phyloP scores from a whole-genome alignment of 2,888 invertebrate genomes.

The Calameuta idolon region DNA sequence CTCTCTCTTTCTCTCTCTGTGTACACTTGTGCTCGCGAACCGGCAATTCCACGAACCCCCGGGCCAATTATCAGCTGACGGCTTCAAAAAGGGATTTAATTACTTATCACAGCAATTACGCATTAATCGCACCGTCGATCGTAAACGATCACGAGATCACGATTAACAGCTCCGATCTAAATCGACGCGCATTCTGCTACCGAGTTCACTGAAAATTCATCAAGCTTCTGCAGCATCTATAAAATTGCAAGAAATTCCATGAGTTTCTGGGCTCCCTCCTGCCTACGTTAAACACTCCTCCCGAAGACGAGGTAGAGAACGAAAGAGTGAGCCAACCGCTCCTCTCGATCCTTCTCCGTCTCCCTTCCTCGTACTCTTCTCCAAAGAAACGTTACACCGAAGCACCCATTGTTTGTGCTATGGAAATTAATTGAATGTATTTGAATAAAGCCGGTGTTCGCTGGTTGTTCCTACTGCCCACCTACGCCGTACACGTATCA shows the following conservation, averaged over 20 bases:
- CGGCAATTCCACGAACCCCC: conserved; percentile 28
- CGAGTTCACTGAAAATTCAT: too few species aligned
- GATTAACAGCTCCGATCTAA: too few species aligned
- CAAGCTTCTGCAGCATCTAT: too few species aligned
- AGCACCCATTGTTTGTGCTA: conserved; percentile 62
- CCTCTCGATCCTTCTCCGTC: conserved; percentile 1
- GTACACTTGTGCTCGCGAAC: conserved; percentile 19
- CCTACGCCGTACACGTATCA: conserved; percentile 55
- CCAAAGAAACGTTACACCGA: conserved; percentile 14
- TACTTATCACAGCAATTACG: conserved; percentile 32
- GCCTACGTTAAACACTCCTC: too few species aligned
- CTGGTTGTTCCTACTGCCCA: conserved; percentile 58
- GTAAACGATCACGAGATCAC: conserved; percentile 8
- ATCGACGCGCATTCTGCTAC: too few species aligned
- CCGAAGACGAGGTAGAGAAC: too few species aligned
- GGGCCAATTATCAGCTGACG: conserved; percentile 36
- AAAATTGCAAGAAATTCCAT: too few species aligned
- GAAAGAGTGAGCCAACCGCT: neutral
- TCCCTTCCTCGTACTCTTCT: neutral
- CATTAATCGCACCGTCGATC: conserved; percentile 29
- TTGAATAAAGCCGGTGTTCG: conserved; percentile 63
- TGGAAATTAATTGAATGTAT: conserved; percentile 66
- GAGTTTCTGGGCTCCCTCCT: too few species aligned
- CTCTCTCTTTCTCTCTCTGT: conserved; percentile 13
- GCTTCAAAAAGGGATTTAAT: conserved; percentile 27